Evolutionary conservation across 2,888 invertebrate species (phyloP).

Genomic region (Tipula confusa): DNA sequence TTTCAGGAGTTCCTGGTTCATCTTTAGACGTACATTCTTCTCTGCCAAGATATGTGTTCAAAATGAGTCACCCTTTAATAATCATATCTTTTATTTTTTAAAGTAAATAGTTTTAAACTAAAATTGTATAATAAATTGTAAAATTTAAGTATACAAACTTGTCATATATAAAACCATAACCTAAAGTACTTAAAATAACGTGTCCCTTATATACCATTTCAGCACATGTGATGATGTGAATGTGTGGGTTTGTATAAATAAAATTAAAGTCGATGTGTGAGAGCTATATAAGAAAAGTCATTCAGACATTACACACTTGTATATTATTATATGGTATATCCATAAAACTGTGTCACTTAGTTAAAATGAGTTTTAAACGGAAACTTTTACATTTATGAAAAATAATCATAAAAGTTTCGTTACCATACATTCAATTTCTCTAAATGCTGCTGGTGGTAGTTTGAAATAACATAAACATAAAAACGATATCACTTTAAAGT

Average conservation of each 20-base stretch:
- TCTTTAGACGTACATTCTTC: too few relatives aligned
- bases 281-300: neutral
- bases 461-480: neutral
- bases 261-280: neutral
- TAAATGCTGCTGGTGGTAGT: neutral
- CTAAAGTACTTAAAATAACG: neutral
- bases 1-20: too few relatives aligned
- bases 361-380: neutral
- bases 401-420: constrained; percentile 5
- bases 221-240: neutral
- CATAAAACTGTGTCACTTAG: constrained; percentile 13
- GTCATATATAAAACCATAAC: neutral
- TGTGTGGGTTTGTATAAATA: neutral
- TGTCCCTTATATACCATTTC: neutral
- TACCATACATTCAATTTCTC: neutral
- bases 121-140: too few relatives aligned
- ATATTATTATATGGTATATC: neutral
- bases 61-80: too few relatives aligned
- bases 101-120: too few relatives aligned
- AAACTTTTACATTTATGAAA: constrained; percentile 25
- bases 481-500: neutral
- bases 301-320: neutral
- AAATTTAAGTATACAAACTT: neutral
- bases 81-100: too few relatives aligned
- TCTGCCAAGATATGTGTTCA: too few relatives aligned